Conservation (phyloP, 1,140 invertebrate genomes). For the Nylanderia fulva region DNA sequence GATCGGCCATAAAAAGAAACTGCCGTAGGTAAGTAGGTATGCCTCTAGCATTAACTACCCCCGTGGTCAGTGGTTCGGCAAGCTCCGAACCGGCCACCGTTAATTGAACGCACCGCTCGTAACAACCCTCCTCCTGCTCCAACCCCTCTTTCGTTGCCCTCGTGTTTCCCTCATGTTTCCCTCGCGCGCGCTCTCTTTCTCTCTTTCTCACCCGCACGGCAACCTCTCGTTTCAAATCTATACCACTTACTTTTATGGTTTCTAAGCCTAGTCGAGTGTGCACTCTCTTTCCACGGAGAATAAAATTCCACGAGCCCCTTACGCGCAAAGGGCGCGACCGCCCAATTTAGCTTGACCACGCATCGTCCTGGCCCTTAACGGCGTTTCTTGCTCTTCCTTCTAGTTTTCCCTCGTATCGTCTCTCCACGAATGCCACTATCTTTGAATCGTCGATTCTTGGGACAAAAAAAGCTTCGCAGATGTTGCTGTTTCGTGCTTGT, state of each 20-base stretch:
- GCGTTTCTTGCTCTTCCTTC: constrained; percentile 36
- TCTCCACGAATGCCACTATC: constrained; percentile 1
- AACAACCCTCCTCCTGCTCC: constrained; percentile 69
- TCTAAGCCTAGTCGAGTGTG: constrained; percentile 77
- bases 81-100: constrained; percentile 81
- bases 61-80: constrained; percentile 76
- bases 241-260: constrained; percentile 83
- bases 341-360: constrained; percentile 71
- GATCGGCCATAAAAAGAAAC: constrained; percentile 84
- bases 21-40: constrained; percentile 85
- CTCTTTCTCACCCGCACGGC: background rate
- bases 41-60: constrained; percentile 84
- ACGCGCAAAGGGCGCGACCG: constrained; percentile 43
- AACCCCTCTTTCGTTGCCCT: constrained; percentile 23
- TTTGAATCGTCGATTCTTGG: background rate
- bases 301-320: constrained; percentile 72
- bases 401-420: constrained; percentile 22
- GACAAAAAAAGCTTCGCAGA: background rate
- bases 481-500: background rate
- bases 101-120: constrained; percentile 86
- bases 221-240: constrained; percentile 78
- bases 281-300: constrained; percentile 68
- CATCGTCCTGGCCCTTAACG: constrained; percentile 67
- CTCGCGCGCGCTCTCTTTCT: constrained; percentile 25
- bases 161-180: background rate